Evolutionary conservation across 2,888 invertebrate genomes (phyloP).

Genomic region (Sarcophaga carnaria): DNA sequence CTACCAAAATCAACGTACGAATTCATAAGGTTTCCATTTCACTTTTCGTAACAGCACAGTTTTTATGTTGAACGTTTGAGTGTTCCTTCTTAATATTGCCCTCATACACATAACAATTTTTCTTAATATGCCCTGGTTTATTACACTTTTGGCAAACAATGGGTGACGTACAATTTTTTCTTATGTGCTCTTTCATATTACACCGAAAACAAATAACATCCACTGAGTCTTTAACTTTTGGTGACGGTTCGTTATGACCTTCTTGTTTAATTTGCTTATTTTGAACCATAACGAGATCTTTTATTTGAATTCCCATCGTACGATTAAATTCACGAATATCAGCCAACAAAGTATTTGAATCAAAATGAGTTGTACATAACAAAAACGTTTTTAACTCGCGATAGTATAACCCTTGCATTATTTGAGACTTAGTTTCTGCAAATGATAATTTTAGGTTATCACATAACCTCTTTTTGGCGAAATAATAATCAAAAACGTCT

Average conservation of each 20-base stretch:
- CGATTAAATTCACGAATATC: slow-evolving; percentile 10
- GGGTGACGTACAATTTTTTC: neutral
- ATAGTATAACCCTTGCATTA: slow-evolving; percentile 22
- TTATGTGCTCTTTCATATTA: slow-evolving; percentile 11
- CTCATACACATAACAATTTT: slow-evolving; percentile 2
- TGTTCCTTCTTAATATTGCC: neutral
- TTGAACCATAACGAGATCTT: neutral
- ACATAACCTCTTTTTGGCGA: slow-evolving; percentile 37
- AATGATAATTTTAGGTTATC: slow-evolving; percentile 23
- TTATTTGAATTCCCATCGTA: neutral
- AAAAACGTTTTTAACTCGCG: slow-evolving; percentile 14
- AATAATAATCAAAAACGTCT: slow-evolving; percentile 44
- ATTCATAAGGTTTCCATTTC: slow-evolving; percentile 5
- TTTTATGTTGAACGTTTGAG: neutral
- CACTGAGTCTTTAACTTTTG: neutral
- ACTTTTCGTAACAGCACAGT: neutral
- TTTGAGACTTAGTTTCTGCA: slow-evolving; percentile 11
- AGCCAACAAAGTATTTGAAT: slow-evolving; percentile 12
- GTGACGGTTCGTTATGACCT: neutral
- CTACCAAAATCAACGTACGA: slow-evolving; percentile 41
- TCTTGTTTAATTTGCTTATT: neutral
- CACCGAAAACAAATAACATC: slow-evolving; percentile 10
- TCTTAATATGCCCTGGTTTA: slow-evolving; percentile 14
- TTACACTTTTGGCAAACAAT: slow-evolving; percentile 7
- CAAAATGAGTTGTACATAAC: neutral